Evolutionary conservation across 2,888 invertebrate genomes (phyloP).

Genomic region (Cartodere bifasciata): DNA sequence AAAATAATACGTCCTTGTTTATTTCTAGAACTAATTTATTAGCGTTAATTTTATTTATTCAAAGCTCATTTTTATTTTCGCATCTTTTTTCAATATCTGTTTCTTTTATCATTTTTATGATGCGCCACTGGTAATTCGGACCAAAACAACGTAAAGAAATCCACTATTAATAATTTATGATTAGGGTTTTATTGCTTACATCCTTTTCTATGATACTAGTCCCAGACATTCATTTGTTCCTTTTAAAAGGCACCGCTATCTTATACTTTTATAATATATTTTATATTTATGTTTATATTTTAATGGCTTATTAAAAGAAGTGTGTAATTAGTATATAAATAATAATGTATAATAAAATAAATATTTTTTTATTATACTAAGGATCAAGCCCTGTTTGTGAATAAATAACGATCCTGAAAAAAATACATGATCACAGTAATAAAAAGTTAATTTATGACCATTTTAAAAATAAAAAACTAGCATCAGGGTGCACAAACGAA

Average conservation of each 20-base stretch:
- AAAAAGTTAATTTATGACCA: too few species aligned
- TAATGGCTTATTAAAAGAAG: conserved; percentile 27
- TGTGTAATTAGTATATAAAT: conserved; percentile 29
- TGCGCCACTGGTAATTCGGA: conserved; percentile 16
- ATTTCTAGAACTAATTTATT: conserved; percentile 14
- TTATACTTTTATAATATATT: conserved; percentile 22
- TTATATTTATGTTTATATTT: conserved; percentile 25
- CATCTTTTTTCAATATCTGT: conserved; percentile 12
- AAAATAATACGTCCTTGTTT: conserved; percentile 30
- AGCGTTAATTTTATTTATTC: too few species aligned
- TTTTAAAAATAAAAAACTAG: too few species aligned
- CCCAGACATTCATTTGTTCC: conserved; percentile 19
- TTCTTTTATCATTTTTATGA: conserved; percentile 12
- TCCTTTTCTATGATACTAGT: conserved; percentile 14
- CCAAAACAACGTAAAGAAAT: conserved; percentile 13
- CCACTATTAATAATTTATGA: conserved; percentile 26
- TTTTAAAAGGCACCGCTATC: conserved; percentile 25
- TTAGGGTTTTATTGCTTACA: conserved; percentile 28
- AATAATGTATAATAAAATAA: conserved; percentile 26
- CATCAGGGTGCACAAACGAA: too few species aligned
- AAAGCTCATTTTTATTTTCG: conserved; percentile 19
- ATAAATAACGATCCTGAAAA: conserved; percentile 21
- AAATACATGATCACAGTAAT: too few species aligned
- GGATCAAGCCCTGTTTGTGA: conserved; percentile 19
- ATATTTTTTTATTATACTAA: conserved; percentile 24